Evolutionary conservation across 2,888 invertebrate species (phyloP), one percentile per base, ranked within the genome.

Genomic region (Azorinus chamasolen): DNA sequence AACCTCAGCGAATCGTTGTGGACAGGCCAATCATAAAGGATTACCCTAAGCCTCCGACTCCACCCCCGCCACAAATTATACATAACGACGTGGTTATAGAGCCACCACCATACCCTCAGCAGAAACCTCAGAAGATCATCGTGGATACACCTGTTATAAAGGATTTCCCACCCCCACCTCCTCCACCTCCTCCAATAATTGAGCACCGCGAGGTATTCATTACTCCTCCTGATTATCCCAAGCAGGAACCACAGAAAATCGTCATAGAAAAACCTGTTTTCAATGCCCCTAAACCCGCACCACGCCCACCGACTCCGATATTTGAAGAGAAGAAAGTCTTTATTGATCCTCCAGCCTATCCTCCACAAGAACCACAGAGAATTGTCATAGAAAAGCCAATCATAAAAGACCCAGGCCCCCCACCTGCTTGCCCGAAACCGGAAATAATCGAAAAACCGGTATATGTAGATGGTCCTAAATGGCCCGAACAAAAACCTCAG

Each of bases 321-420:
- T 71, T 79, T n/a, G 74, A 74, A 63, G 25, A 20, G 1, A 75
- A 59, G 43, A 24, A 59, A 0, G 53, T 79, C 4, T 71, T 22
- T 24, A 75, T 79, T 59, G 79, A 79, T 20, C 45, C 64, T 16
- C 79, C 79, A 0, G 39, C 62, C 1, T 79, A 63, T 27, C 71
- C 71, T 0, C 24, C 16, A 20, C 74, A 68, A 48, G 72, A 75
- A 24, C 64, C 68, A 5, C 72, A 72, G 37, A 58, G 53, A 46
- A 72, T 79, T 24, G 53, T 79, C 14, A 50, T 79, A 22, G 79
- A 79, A 54, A 75, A 75, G 41, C 75, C 79, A 22, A 39, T 71
- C 18, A 72, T 79, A 6, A 24, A 25, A 45, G 61, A 64, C 50
- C 68, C 75, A 6, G 72, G 72, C 8, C 79, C 79, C 43, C 72